These are phyloP conservation scores for Mus minutoides DNA, from an alignment of 2,797 vertebrate genomes.

Conservation along the genomic window DNA sequence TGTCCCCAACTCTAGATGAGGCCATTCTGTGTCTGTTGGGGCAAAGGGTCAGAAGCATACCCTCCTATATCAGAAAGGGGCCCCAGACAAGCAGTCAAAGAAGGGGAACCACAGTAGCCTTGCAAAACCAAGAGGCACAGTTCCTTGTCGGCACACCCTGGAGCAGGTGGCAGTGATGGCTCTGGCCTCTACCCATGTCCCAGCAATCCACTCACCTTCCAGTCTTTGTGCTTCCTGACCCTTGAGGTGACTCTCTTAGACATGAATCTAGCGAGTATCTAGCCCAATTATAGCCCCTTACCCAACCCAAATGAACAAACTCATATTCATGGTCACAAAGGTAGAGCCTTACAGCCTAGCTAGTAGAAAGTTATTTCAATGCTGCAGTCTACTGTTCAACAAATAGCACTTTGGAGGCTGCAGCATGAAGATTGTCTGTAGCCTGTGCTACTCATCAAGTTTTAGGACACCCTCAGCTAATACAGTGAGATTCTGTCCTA, in stretches of 20 bases:
- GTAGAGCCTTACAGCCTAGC: neutral
- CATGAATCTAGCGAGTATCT: neutral
- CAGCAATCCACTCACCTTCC: neutral
- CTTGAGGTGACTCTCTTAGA: neutral
- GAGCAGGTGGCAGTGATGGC: neutral
- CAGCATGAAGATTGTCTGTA: neutral
- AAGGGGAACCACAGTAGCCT: neutral
- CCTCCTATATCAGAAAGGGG: neutral
- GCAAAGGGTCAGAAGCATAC: neutral
- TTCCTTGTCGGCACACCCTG: neutral
- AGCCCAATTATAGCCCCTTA: neutral
- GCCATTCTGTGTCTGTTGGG: neutral
- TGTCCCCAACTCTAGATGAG: neutral
- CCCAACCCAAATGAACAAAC: constrained; percentile 19
- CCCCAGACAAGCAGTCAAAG: neutral
- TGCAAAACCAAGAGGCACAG: neutral
- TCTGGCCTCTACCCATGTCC: neutral
- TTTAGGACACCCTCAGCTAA: neutral
- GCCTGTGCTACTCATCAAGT: neutral
- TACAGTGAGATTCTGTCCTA: neutral
- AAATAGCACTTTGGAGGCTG: neutral
- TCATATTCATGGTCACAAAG: neutral
- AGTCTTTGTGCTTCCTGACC: neutral
- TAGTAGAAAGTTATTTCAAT: neutral
- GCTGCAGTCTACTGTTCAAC: neutral